A percentile compares a stretch with the other conserved stretches of the same genome.
These are phyloP conservation scores for Papilio gigon DNA, from an alignment of 2,888 invertebrate genomes.

Conservation along the genomic window DNA sequence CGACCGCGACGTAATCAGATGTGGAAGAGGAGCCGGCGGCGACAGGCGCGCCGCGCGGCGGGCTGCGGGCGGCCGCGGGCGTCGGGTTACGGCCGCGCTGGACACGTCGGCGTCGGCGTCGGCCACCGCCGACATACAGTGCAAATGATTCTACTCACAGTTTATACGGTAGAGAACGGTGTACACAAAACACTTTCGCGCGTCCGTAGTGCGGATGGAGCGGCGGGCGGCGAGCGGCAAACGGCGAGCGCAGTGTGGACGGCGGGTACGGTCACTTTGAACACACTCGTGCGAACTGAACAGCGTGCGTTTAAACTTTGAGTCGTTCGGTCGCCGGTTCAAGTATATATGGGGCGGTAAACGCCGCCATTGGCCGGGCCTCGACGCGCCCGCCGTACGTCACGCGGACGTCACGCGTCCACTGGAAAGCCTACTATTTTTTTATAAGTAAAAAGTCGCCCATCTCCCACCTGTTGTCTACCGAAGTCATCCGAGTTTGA, in stretches of 20 bases:
- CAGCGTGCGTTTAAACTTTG: slow-evolving; percentile 65
- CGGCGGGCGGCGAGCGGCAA: slow-evolving; percentile 34
- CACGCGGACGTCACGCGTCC: slow-evolving; percentile 60
- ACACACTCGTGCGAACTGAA: slow-evolving; percentile 62
- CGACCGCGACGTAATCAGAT: slow-evolving; percentile 26
- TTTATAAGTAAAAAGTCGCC: slow-evolving; percentile 47
- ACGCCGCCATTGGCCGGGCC: slow-evolving; percentile 60
- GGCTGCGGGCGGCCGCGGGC: slow-evolving; percentile 13
- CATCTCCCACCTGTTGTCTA: slow-evolving; percentile 38
- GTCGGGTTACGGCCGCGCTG: slow-evolving; percentile 15
- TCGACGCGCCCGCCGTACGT: slow-evolving; percentile 67
- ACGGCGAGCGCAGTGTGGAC: slow-evolving; percentile 44
- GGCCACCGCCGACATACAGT: slow-evolving; percentile 40
- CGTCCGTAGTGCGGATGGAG: slow-evolving; percentile 44
- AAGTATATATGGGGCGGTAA: slow-evolving; percentile 68
- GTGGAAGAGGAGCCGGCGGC: slow-evolving; percentile 9
- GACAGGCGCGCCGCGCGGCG: slow-evolving; percentile 16
- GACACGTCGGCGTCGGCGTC: slow-evolving; percentile 30
- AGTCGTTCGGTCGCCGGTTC: slow-evolving; percentile 56
- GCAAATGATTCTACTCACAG: slow-evolving; percentile 61
- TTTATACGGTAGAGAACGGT: slow-evolving; percentile 53
- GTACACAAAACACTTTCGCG: slow-evolving; percentile 62
- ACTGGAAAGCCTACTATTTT: slow-evolving; percentile 66
- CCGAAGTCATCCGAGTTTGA: slow-evolving; percentile 36
- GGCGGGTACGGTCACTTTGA: slow-evolving; percentile 48